Percentiles rank a stretch among this genome's conserved stretches.
Evolutionary conservation across 2,888 invertebrate genomes (phyloP).

Genomic region (Epistrophe grossulariae): DNA sequence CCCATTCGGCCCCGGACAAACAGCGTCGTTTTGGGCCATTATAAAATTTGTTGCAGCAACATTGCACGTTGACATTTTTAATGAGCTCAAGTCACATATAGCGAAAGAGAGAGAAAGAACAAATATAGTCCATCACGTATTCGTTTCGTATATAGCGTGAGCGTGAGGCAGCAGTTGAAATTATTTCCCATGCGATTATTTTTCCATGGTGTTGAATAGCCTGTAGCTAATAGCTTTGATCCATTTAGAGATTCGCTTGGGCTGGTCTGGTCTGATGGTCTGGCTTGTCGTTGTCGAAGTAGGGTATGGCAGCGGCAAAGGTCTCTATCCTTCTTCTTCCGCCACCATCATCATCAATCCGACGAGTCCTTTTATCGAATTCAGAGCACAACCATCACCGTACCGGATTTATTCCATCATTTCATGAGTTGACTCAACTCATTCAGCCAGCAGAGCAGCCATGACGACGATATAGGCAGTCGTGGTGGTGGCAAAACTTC

Average conservation of each 20-base stretch:
- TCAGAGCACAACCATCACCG: conserved; percentile 67
- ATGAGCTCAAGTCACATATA: conserved; percentile 72
- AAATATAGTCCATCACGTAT: conserved; percentile 68
- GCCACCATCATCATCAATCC: background rate
- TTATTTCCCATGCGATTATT: conserved; percentile 76
- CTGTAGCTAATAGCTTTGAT: conserved; percentile 76
- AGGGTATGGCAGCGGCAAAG: conserved; percentile 7
- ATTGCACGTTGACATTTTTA: conserved; percentile 76
- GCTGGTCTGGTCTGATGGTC: conserved; percentile 34
- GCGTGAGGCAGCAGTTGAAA: conserved; percentile 71
- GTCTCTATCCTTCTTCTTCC: background rate
- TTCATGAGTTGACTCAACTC: conserved; percentile 70
- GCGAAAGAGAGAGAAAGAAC: background rate
- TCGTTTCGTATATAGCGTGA: conserved; percentile 20
- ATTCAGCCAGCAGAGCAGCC: conserved; percentile 49
- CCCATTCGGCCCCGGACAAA: conserved; percentile 59
- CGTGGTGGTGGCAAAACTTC: conserved; percentile 46
- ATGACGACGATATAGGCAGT: conserved; percentile 32
- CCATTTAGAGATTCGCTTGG: conserved; percentile 74
- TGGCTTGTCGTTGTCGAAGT: background rate
- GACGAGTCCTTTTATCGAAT: conserved; percentile 62
- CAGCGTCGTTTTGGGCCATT: conserved; percentile 71
- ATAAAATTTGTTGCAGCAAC: conserved; percentile 76
- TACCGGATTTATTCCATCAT: conserved; percentile 82
- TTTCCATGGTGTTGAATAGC: conserved; percentile 76